Evolutionary conservation across 2,797 vertebrate genomes (phyloP).

Genomic region (Macroramphosus scolopax): DNA sequence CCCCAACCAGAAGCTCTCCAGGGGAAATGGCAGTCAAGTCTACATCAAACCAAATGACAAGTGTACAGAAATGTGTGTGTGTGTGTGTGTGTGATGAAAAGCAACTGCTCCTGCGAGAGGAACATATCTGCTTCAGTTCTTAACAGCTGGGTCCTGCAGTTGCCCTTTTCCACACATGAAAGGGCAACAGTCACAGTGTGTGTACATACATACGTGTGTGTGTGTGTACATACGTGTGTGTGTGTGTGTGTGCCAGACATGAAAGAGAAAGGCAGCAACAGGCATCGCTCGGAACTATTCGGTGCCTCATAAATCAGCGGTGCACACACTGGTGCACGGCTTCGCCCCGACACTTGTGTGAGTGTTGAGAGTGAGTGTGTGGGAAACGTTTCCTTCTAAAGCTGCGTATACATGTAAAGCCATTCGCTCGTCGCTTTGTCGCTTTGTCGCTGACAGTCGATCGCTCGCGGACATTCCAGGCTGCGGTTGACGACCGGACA

Average conservation of each 20-base stretch:
- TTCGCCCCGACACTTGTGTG: constrained; percentile 48
- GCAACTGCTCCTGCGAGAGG: constrained; percentile 54
- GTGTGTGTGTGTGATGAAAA: constrained; percentile 29
- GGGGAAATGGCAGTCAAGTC: constrained; percentile 21
- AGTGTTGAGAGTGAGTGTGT: constrained; percentile 19
- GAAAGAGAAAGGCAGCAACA: constrained; percentile 70
- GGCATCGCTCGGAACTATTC: constrained; percentile 68
- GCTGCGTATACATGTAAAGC: too few relatives aligned
- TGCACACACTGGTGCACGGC: constrained; percentile 49
- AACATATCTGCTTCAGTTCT: constrained; percentile 57
- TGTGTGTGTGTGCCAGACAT: constrained; percentile 52
- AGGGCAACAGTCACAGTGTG: constrained; percentile 61
- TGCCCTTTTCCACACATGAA: constrained; percentile 72
- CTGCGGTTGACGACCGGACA: too few relatives aligned
- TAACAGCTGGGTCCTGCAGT: constrained; percentile 77
- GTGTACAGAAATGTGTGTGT: constrained; percentile 12
- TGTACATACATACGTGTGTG: constrained; percentile 23
- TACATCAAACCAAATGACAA: constrained; percentile 26
- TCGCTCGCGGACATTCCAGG: too few relatives aligned
- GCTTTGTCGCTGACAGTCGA: too few relatives aligned
- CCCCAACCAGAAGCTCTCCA: constrained; percentile 13
- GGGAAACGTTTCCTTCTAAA: constrained; percentile 11
- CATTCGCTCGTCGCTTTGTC: too few relatives aligned
- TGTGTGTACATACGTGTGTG: constrained; percentile 9
- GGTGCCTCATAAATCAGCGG: constrained; percentile 71